Conservation (phyloP, 2,888 invertebrate species). For the Sceliomorpha sp. region DNA sequence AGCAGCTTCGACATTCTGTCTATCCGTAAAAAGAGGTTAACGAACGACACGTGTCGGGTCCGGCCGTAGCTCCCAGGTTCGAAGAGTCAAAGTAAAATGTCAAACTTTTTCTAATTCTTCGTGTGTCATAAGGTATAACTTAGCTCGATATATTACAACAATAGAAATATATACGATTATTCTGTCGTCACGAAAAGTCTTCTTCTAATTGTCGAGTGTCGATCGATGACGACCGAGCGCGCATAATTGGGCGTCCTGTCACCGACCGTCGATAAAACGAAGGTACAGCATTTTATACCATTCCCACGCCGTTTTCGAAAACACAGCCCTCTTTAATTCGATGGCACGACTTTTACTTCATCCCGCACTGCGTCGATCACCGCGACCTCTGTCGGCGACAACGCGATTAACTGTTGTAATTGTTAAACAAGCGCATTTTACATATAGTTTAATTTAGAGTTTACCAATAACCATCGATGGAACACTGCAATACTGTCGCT, state of each 20-base stretch:
- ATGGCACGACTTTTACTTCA: slow-evolving; percentile 12
- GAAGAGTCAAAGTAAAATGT: slow-evolving; percentile 28
- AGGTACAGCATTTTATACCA: slow-evolving; percentile 5
- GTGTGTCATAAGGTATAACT: slow-evolving; percentile 41
- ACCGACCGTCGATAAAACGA: slow-evolving; percentile 10
- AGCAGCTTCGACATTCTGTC: too few relatives aligned
- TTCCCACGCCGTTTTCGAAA: slow-evolving; percentile 14
- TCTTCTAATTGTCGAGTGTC: slow-evolving; percentile 28
- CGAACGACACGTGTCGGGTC: slow-evolving; percentile 21
- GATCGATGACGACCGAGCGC: slow-evolving; percentile 7
- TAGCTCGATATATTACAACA: slow-evolving; percentile 44
- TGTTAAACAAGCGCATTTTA: slow-evolving; percentile 55
- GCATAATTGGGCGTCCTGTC: slow-evolving; percentile 7
- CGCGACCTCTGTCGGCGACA: slow-evolving; percentile 38
- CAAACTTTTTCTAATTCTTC: slow-evolving; percentile 49
- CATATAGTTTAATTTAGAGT: slow-evolving; percentile 60
- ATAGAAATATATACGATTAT: slow-evolving; percentile 38
- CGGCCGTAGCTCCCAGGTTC: slow-evolving; percentile 48
- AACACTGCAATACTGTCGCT: slow-evolving; percentile 17
- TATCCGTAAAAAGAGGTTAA: too few relatives aligned
- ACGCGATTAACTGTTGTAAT: slow-evolving; percentile 53
- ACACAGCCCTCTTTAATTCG: slow-evolving; percentile 8
- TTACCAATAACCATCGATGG: slow-evolving; percentile 50
- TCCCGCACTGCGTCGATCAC: slow-evolving; percentile 25
- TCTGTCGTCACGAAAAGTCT: slow-evolving; percentile 20